Evolutionary conservation across 2,797 vertebrate genomes (phyloP), one percentile per base, ranked within the genome.

Genomic region (Chelon labrosus): DNA sequence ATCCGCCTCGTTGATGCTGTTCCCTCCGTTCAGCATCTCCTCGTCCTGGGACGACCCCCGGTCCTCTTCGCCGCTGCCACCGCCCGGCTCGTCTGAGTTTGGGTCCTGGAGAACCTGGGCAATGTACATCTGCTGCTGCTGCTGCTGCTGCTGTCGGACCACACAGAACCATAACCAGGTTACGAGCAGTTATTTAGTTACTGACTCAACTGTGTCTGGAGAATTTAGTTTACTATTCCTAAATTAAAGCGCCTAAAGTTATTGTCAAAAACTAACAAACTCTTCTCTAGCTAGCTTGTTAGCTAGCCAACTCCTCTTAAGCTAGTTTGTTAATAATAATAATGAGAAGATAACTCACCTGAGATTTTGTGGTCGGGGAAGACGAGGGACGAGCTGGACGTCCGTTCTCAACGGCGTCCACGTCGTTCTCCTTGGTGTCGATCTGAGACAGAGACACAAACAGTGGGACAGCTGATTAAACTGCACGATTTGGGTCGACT

Each of bases 31-130:
- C 86, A 99, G 95, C 92, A 97, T 90, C 79, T 96, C 95, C 85
- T 98, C 97, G 0, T 99, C 98, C 90, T 97, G 97, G 17, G 95
- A 92, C 0, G 96, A 97, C 0, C 95, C 96, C 0, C 93, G 86
- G 77, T 96, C 95, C 0, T 97, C 96, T 0, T 95, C 95, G 0
- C 91, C 95, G 12, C 96, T 94, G 47, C 90, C 94, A 0, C 93
- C 92, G 0, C 94, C 94, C 0, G 93, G 95, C 0, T 94, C 96
- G 20, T 99, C 97, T 0, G 96, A 94, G 0, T 93, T 93, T 3
- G 95, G 96, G 89, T 99, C 98, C 91, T 99, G 98, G 64, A 99
- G 96, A 76, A 99, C 98, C 93, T 99, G 97, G 57, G 97, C 97
- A 35, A 99, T 99, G 94, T 99, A 99, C 93, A 96, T 98, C 96